Evolutionary conservation across 1,140 invertebrate species (phyloP), one percentile per base, ranked within the genome.

Genomic region (Macrobrachium nipponense): DNA sequence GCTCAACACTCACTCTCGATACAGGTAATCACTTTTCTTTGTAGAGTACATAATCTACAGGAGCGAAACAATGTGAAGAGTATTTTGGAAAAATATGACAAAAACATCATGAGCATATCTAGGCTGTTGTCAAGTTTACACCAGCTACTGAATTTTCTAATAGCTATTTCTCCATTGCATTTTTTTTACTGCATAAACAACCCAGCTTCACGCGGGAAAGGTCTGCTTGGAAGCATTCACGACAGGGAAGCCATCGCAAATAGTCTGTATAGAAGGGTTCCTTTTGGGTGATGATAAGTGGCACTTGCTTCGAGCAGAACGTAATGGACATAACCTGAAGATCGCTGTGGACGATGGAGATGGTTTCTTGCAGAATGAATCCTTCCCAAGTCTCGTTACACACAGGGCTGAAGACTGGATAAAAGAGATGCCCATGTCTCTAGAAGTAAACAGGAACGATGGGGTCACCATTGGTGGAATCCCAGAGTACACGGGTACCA

Each of bases 271-370:
- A 61, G 72, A 77, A 43, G 73, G 73, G 17, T 61, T 27, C 6
- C 36, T 95, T 2, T 97, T 98, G 1, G 96, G 97, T 90, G 97
- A 99, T 92, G 98, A 98, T 15, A 97, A 98, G 89, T 99, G 98
- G 98, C 98, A 99, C 90, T 96, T 96, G 12, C 97, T 97, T 0
- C 94, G 95, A 89, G 93, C 93, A 0, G 91, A 91, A 18, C 94
- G 98, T 83, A 97, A 96, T 89, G 98, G 98, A 51, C 60, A 77
- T 44, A 83, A 83, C 20, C 82, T 83, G 15, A 17, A 76, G 15
- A 51, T 83, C 17, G 64, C 72, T 17, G 82, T 83, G 5, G 82
- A 83, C 72, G 82, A 83, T 44, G 73, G 82, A 11, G 82, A 83
- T 44, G 72, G 60, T 0, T 77, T 72, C 72, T 59, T 59, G 10